Conservation (phyloP, 2,113 vertebrate species). For the Nematolebias whitei region DNA sequence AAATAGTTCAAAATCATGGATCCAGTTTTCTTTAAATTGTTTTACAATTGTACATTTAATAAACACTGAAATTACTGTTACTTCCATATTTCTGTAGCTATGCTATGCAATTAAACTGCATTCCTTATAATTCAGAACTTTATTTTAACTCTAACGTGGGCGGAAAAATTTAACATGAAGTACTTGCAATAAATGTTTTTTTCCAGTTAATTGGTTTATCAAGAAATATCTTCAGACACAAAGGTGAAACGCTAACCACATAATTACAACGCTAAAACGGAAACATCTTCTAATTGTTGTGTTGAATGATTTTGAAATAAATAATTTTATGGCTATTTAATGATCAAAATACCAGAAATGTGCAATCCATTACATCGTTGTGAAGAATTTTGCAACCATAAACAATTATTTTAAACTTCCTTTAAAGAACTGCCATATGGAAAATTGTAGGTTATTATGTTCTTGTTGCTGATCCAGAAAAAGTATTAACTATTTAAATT, state of each 20-base stretch:
- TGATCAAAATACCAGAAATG: no score
- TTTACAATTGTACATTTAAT: neutral
- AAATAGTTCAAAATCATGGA: conserved; percentile 19
- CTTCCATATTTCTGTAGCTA: conserved; percentile 7
- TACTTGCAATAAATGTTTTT: no score
- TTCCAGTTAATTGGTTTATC: neutral
- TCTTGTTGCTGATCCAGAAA: no score
- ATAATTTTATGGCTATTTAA: no score
- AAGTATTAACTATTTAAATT: no score
- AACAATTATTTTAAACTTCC: no score
- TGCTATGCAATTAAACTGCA: neutral
- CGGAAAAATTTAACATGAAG: neutral
- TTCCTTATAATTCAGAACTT: conserved; percentile 2
- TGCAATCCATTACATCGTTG: no score
- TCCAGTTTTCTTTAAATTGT: conserved; percentile 14
- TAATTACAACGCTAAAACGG: neutral
- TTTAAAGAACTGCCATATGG: no score
- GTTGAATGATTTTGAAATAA: neutral
- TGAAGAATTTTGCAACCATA: no score
- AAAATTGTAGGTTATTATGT: no score
- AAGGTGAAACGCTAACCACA: neutral
- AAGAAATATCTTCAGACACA: neutral
- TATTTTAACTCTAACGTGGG: neutral
- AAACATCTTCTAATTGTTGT: no score
- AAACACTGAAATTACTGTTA: neutral